These are phyloP conservation scores for Iselma pallidipennis DNA, from an alignment of 2,888 invertebrate genomes.

Conservation along the genomic window DNA sequence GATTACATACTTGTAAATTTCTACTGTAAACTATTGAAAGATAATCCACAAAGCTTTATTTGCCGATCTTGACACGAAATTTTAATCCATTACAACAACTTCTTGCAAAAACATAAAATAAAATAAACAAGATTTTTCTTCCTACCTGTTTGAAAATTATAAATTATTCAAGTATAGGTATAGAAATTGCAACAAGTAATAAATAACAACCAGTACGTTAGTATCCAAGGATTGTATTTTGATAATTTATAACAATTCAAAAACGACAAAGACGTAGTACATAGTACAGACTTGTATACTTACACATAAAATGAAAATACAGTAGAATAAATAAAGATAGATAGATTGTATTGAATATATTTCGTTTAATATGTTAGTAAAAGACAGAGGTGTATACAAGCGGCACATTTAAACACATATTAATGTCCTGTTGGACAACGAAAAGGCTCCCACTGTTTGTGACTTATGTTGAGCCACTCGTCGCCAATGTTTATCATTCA, in stretches of 20 bases:
- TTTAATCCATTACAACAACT: background rate
- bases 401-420: constrained; percentile 45
- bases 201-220: background rate
- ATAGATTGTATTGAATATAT: background rate
- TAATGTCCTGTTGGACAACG: constrained; percentile 46
- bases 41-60: background rate
- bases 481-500: constrained; percentile 13
- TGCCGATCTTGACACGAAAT: background rate
- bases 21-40: too few species aligned
- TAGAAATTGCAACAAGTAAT: background rate
- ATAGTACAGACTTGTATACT: too few species aligned
- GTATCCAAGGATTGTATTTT: background rate
- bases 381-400: constrained; percentile 32
- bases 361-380: background rate
- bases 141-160: background rate
- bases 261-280: background rate
- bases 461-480: constrained; percentile 39
- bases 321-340: background rate
- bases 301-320: background rate
- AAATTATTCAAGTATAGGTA: background rate
- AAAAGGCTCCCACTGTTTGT: constrained; percentile 51
- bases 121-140: background rate
- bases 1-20: background rate
- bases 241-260: background rate
- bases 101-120: background rate